A percentile compares a stretch with the other conserved stretches of the same genome.
These are phyloP conservation scores for Lasioglossum calceatum DNA, from an alignment of 2,888 invertebrate species.

Conservation along the genomic window DNA sequence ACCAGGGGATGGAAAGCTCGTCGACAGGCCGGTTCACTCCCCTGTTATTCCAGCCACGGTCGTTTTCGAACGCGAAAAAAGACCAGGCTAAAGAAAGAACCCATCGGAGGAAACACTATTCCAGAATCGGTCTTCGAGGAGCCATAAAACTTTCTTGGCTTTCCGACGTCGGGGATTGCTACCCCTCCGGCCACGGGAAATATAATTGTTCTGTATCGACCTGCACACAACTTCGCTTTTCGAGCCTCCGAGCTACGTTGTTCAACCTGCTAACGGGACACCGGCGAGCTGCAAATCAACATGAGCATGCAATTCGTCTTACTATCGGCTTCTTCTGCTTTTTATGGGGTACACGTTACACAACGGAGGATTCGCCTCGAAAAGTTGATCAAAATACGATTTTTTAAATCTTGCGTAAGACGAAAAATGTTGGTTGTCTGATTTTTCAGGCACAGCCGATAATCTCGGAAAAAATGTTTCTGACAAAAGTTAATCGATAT, in stretches of 20 bases:
- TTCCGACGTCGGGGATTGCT: conserved; percentile 21
- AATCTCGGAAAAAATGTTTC: too few relatives aligned
- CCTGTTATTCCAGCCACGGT: conserved; percentile 17
- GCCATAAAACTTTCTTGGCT: conserved; percentile 39
- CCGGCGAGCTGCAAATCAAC: background rate
- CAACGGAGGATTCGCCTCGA: too few relatives aligned
- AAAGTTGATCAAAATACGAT: too few relatives aligned
- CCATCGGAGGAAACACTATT: background rate
- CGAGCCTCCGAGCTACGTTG: background rate
- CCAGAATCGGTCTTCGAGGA: conserved; percentile 40
- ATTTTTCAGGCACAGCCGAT: too few relatives aligned
- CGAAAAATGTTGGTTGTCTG: too few relatives aligned
- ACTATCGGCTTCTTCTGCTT: background rate
- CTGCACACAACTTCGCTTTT: background rate
- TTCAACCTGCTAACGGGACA: background rate
- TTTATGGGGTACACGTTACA: background rate
- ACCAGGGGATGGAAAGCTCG: conserved; percentile 19
- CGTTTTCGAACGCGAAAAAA: conserved; percentile 6
- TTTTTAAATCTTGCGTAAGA: too few relatives aligned
- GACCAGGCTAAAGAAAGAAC: background rate
- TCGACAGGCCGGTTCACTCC: conserved; percentile 7
- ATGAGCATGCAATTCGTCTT: background rate
- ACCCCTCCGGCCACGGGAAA: conserved; percentile 7
- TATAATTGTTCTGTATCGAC: conserved; percentile 31
- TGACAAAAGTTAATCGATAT: too few relatives aligned